Evolutionary conservation across 2,113 vertebrate species (phyloP), one percentile per base, ranked within the genome.

Genomic region (Megatriorchis doriae): DNA sequence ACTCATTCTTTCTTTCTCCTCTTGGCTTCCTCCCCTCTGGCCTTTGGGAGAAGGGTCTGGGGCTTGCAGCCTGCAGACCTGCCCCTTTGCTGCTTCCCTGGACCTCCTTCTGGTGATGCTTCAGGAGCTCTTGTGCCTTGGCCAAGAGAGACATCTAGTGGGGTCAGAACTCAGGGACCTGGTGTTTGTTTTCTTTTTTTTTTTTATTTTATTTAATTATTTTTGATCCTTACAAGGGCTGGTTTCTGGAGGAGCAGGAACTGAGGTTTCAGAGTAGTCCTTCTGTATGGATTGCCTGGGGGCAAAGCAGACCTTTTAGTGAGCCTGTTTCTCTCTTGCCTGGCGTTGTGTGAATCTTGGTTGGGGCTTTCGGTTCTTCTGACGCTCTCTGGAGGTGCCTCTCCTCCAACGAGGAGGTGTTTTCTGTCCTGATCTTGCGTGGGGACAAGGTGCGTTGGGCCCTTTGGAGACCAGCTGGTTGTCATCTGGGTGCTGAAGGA

Each of bases 91-190:
- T 2, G 5, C 17, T 43, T 42, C 31, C 26, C 59, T 29, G 38
- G 22, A 15, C 20, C 13, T 32, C 27, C 26, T 72, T 18, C 47
- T 26, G 19, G 65, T 38, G 42, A 23, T 65, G 66, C 58, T 34
- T 27, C 56, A 10, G 72, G 29, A 86, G 81, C 61, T 27, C 11
- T 27, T 13, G 63, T 93, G 75, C 55, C 80, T 87, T 92, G 81
- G 81, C 80, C 6, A 7, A 96, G 66, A 82, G 93, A 6, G 94
- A 96, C 95, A 77, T 82, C 94, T 97, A 87, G 90, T 73, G 96
- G 95, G 23, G 15, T 2, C 8, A 4, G 77, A 58, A 43, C 55
- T 45, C 50, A 6, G 50, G 50, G 50, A 52, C 50, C 50, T 27
- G 50, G 25, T 25, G 17, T 31, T 36, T 21, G 6, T 7, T 14